Conservation (phyloP, 2,113 vertebrate species). For the Mus pahari region DNA sequence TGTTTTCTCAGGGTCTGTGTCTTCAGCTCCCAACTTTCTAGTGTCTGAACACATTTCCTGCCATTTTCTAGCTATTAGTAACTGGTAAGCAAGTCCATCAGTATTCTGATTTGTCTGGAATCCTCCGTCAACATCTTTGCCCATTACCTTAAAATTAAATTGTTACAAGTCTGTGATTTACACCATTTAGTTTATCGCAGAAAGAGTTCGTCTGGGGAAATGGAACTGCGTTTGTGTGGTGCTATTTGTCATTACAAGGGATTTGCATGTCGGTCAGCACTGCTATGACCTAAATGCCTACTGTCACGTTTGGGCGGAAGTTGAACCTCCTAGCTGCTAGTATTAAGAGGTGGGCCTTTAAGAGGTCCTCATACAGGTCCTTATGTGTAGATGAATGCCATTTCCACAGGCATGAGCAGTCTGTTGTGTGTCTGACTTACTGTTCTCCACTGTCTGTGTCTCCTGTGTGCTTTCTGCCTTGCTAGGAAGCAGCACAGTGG, state of each 20-base stretch:
- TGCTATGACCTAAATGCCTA: neutral
- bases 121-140: constrained; percentile 21
- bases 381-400: neutral
- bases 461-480: neutral
- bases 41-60: neutral
- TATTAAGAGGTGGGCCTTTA: neutral
- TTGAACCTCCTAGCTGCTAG: neutral
- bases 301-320: neutral
- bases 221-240: neutral
- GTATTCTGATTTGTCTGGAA: neutral
- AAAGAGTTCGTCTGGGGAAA: neutral
- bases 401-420: too few species aligned
- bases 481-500: neutral
- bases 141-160: neutral
- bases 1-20: neutral
- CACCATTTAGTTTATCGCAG: constrained; percentile 7
- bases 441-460: too few species aligned
- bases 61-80: neutral
- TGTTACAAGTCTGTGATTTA: constrained; percentile 7
- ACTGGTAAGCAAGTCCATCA: neutral
- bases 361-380: neutral
- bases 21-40: constrained; percentile 15
- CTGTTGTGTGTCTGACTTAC: neutral
- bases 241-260: neutral
- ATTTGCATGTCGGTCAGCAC: neutral